Conservation (phyloP, 2,113 vertebrate genomes). For the Patagioenas fasciata region DNA sequence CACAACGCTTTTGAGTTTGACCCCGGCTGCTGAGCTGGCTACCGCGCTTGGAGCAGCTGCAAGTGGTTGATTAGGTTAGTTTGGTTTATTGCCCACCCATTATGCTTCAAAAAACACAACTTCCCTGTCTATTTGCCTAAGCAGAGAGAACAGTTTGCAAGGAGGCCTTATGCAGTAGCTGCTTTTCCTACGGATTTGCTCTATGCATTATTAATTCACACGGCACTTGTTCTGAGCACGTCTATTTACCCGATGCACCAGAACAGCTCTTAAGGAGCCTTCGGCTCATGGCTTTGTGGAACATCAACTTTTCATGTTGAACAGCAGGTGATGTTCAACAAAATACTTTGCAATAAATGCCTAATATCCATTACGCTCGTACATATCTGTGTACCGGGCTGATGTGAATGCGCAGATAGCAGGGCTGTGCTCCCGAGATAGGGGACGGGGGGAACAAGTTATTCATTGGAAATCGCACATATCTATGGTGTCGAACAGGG, state of each 20-base stretch:
- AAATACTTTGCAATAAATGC: constrained; percentile 26
- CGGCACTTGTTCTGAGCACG: background rate
- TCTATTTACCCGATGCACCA: constrained; percentile 35
- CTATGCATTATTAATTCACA: constrained; percentile 52
- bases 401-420: constrained; percentile 31
- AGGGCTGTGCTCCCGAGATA: constrained; percentile 46
- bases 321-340: constrained; percentile 68
- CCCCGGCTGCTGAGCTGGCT: background rate
- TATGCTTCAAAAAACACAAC: constrained; percentile 21
- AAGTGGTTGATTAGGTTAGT: background rate
- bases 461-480: constrained; percentile 6
- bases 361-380: constrained; percentile 21
- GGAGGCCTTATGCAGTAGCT: background rate
- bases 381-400: background rate
- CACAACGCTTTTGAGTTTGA: fast-evolving
- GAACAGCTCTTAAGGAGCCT: constrained; percentile 33
- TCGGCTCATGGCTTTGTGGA: constrained; percentile 46
- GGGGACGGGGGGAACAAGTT: background rate
- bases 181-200: constrained; percentile 24
- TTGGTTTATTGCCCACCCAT: constrained; percentile 1
- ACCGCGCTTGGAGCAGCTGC: background rate
- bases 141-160: background rate
- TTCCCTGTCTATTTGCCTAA: constrained; percentile 21
- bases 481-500: background rate
- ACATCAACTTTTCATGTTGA: constrained; percentile 50